These are phyloP conservation scores for Lacerta agilis DNA, from an alignment of 2,797 vertebrate genomes.

Conservation along the genomic window DNA sequence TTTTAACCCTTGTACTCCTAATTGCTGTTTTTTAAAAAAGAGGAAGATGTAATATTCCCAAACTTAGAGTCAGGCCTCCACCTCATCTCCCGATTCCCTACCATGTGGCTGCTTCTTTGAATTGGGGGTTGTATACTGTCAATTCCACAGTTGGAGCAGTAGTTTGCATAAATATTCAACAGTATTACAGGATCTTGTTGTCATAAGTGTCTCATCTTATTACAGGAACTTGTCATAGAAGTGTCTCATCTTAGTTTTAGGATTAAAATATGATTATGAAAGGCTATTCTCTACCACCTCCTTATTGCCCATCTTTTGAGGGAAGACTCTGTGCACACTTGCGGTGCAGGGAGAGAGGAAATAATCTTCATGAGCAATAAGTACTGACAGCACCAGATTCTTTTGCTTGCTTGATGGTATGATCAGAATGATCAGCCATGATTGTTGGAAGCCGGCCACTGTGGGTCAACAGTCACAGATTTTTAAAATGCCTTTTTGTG, in stretches of 20 bases:
- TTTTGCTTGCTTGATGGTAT: neutral
- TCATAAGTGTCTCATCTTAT: no score
- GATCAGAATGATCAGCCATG: neutral
- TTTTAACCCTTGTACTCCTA: neutral
- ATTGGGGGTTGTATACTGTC: neutral
- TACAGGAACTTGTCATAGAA: no score
- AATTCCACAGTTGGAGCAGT: neutral
- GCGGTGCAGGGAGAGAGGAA: neutral
- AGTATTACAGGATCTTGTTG: neutral
- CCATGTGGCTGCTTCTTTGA: no score
- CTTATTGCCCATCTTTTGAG: neutral
- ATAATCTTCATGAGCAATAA: neutral
- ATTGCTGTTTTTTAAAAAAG: neutral
- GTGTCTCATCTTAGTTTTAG: neutral
- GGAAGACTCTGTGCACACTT: no score
- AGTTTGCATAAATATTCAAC: neutral
- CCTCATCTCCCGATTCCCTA: neutral
- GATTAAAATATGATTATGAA: neutral
- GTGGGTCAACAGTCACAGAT: no score
- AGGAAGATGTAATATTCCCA: neutral
- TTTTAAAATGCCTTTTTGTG: neutral
- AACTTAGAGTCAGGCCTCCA: no score
- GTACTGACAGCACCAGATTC: neutral
- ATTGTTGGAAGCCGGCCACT: neutral
- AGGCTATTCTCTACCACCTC: neutral